Evolutionary conservation across 2,888 invertebrate genomes (phyloP), one percentile per base, ranked within the genome.

Genomic region (Dusona sp.): DNA sequence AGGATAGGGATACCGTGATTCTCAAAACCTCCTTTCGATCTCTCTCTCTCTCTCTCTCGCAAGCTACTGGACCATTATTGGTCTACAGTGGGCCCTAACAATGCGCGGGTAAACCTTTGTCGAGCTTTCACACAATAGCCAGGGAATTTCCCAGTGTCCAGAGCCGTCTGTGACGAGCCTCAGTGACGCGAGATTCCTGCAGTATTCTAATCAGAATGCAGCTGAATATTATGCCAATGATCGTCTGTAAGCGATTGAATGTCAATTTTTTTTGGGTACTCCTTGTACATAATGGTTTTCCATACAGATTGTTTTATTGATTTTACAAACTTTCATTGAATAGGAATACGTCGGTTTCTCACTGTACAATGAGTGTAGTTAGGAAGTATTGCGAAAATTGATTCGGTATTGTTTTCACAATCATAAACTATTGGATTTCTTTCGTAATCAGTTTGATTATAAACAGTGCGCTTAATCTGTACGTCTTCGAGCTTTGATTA

Each of bases 31-130:
- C 22, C 57, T 77, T 9, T 70, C 3, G 25, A 38, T 51, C 72
- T 75, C 75, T 25, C 57, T 64, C 51, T 7, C 33, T 45, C 45
- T 33, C 36, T 70, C 70, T 36, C 33, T 57, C 38, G 33, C 38
- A n/a, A 70, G 29, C 74, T 64, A 48, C 68, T 64, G 54, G 72
- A 72, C 84, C 80, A 80, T 77, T 80, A 80, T 84, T 77, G 70
- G 80, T 77, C 70, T 54, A 67, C 42, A 70, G 45, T 64, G 72
- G 77, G 84, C 42, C 42, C 38, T 65, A 81, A 84, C 80, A 80
- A 80, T 84, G 70, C 80, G 33, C 36, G 79, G 79, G 70, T 80
- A 65, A 84, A 80, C 72, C 79, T 80, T 84, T 84, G 84, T 80
- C 65, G 75, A 77, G 77, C 74, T 84, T 80, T 70, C 45, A 45